phyloP scores from a whole-genome alignment of 2,797 vertebrate species.

The Acanthornis magna region DNA sequence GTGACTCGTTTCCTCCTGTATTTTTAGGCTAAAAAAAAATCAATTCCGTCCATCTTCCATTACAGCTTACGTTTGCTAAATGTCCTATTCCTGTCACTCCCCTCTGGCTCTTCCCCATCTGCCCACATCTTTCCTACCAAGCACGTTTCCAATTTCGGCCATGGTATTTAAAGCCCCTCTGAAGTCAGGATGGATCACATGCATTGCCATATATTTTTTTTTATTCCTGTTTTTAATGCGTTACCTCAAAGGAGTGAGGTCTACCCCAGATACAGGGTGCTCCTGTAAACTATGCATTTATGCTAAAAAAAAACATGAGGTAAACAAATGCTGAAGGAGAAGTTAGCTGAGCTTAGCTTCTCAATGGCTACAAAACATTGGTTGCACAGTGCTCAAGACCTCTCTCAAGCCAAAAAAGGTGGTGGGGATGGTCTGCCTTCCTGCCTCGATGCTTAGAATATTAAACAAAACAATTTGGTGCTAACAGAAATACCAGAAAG shows the following conservation, averaged over 20 bases:
- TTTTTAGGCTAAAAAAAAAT: constrained; percentile 46
- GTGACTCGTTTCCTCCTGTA: background rate
- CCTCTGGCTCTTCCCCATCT: constrained; percentile 17
- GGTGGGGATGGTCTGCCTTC: background rate
- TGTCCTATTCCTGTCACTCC: background rate
- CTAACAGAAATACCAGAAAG: background rate
- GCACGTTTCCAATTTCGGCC: background rate
- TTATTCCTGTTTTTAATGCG: background rate
- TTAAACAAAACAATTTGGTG: background rate
- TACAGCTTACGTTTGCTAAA: background rate
- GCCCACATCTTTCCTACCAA: background rate
- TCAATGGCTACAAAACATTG: background rate
- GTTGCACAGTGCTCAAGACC: background rate
- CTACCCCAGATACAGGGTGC: background rate
- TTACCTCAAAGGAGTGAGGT: background rate
- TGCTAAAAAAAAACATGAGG: background rate
- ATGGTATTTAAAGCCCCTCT: constrained; percentile 1
- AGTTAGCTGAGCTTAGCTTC: background rate
- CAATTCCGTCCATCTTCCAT: constrained; percentile 17
- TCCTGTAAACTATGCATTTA: background rate
- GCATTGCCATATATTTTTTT: background rate
- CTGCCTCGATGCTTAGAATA: background rate
- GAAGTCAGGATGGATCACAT: background rate
- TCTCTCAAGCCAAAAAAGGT: background rate
- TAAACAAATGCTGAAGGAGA: background rate